Evolutionary conservation across 1,140 invertebrate species (phyloP), one percentile per base, ranked within the genome.

Genomic region (Oscheius sp.): DNA sequence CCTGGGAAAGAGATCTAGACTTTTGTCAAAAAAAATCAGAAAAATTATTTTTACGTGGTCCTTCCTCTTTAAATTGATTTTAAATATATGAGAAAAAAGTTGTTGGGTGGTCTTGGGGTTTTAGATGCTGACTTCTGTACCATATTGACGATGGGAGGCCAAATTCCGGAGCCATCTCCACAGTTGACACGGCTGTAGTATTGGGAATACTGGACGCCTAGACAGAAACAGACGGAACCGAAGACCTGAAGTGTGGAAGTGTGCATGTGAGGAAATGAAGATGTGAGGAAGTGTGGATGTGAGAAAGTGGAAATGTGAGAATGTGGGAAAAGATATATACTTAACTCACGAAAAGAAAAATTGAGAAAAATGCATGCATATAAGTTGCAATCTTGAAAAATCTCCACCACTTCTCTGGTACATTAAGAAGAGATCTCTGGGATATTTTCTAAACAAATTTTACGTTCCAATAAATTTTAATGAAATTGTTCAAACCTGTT

Each of bases 71-170:
- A n/a, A n/a, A n/a, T n/a, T n/a, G n/a, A n/a, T n/a, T n/a, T n/a
- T n/a, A n/a, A n/a, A n/a, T n/a, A n/a, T n/a, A n/a, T n/a, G n/a
- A n/a, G n/a, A n/a, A n/a, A n/a, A n/a, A n/a, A n/a, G n/a, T n/a
- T n/a, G n/a, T n/a, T n/a, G n/a, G n/a, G n/a, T n/a, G n/a, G n/a
- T n/a, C n/a, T n/a, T n/a, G n/a, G n/a, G n/a, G n/a, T n/a, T n/a
- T n/a, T n/a, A n/a, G n/a, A n/a, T n/a, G n/a, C n/a, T n/a, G n/a
- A n/a, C n/a, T n/a, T n/a, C n/a, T n/a, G n/a, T 7, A 55, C 49
- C 49, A 55, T 55, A 55, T 55, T 55, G 23, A 55, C 49, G 23
- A 55, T 55, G 4, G 49, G 49, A 7, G 49, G 49, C 49, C 49
- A 55, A 26, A 55, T 15, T 13, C 49, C 49, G 7, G 49, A 7